phyloP scores from a whole-genome alignment of 1,140 invertebrate species.

The Brevipalpus yothersi region DNA sequence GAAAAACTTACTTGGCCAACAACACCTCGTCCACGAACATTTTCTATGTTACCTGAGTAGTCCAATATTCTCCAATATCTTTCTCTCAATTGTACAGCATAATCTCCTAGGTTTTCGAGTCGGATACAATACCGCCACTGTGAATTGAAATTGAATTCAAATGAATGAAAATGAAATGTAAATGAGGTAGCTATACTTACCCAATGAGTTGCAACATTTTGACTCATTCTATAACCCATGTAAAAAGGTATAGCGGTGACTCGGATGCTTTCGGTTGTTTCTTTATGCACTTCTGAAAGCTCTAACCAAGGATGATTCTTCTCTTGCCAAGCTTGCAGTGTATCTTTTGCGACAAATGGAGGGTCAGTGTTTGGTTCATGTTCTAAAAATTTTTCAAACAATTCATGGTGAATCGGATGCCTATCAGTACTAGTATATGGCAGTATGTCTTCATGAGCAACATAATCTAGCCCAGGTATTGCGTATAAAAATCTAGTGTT shows the following conservation, averaged over 20 bases:
- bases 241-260: conserved; percentile 95
- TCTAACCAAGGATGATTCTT: conserved; percentile 93
- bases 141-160: conserved; percentile 15
- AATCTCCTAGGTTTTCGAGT: conserved; percentile 69
- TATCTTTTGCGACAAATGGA: conserved; percentile 55
- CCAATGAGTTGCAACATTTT: conserved; percentile 73
- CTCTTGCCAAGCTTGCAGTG: conserved; percentile 77
- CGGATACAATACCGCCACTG: conserved; percentile 89
- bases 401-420: conserved; percentile 54
- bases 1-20: conserved; percentile 42
- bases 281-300: conserved; percentile 85
- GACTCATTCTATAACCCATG: conserved; percentile 67
- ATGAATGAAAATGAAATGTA: conserved; percentile 1
- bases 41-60: conserved; percentile 75
- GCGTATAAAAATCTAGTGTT: conserved; percentile 66
- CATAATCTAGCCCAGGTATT: conserved; percentile 73
- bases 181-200: conserved; percentile 24
- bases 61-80: conserved; percentile 92
- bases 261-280: conserved; percentile 81
- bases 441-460: conserved; percentile 64
- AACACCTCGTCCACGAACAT: conserved; percentile 71
- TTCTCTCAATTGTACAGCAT: conserved; percentile 71
- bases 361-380: conserved; percentile 57
- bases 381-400: conserved; percentile 83
- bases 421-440: conserved; percentile 19